Evolutionary conservation across 2,113 vertebrate genomes (phyloP).

Genomic region (Esox niger): DNA sequence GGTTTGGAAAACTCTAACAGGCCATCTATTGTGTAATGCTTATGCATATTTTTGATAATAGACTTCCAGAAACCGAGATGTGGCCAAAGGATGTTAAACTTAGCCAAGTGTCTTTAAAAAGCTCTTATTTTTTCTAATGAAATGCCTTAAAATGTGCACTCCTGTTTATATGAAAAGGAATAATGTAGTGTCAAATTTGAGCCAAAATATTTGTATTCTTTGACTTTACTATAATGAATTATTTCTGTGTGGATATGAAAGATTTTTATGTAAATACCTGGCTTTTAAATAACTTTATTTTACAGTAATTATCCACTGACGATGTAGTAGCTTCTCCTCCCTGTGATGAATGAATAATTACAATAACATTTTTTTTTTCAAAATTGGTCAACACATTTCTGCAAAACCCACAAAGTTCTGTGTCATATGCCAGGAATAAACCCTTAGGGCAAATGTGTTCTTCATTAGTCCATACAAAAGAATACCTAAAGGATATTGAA

Average conservation of each 20-base stretch:
- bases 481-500: conserved; percentile 33
- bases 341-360: conserved; percentile 8
- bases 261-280: conserved; percentile 20
- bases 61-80: too few relatives aligned
- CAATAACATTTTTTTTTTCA: conserved; percentile 21
- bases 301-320: conserved; percentile 21
- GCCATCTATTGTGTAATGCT: too few relatives aligned
- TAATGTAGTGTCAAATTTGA: too few relatives aligned
- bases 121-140: too few relatives aligned
- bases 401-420: conserved; percentile 16
- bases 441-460: conserved; percentile 56
- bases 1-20: too few relatives aligned
- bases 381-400: conserved; percentile 11
- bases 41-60: too few relatives aligned
- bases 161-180: too few relatives aligned
- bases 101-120: too few relatives aligned
- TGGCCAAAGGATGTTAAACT: too few relatives aligned
- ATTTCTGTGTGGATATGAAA: conserved; percentile 13
- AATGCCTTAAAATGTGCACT: too few relatives aligned
- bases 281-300: conserved; percentile 23
- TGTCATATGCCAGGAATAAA: conserved; percentile 19
- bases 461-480: conserved; percentile 41
- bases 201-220: too few relatives aligned
- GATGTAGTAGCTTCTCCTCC: conserved; percentile 5
- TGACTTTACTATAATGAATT: too few relatives aligned